Evolutionary conservation across 2,113 vertebrate genomes (phyloP).

Genomic region (Boulengeromyrus knoepffleri): DNA sequence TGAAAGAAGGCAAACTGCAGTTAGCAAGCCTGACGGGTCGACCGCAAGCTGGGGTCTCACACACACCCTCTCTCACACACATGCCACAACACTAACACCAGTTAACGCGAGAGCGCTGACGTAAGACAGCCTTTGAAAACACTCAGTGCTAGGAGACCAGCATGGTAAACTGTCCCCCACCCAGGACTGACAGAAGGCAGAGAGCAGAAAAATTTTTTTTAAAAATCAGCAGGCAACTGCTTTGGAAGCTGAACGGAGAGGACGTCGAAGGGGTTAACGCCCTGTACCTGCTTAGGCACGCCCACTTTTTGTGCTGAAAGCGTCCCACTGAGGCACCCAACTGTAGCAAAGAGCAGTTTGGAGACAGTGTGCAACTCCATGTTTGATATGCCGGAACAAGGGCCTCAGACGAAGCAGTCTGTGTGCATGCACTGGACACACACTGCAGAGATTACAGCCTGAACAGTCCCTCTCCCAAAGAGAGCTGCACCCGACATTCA

Average conservation of each 20-base stretch:
- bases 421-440: conserved; percentile 2
- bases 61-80: neutral
- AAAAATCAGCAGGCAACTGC: neutral
- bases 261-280: neutral
- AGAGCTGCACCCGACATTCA: neutral
- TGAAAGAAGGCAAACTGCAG: neutral
- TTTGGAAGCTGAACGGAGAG: neutral
- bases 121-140: neutral
- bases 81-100: neutral
- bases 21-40: neutral
- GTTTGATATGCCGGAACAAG: neutral
- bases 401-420: neutral
- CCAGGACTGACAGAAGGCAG: neutral
- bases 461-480: neutral
- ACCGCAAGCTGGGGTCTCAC: neutral
- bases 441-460: neutral
- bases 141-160: neutral
- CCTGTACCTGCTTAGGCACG: neutral
- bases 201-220: neutral
- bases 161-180: neutral
- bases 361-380: neutral
- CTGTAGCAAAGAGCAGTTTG: neutral
- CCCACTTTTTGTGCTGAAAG: neutral
- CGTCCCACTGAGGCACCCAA: neutral
- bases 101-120: neutral